Evolutionary conservation across 2,113 vertebrate genomes (phyloP).

Genomic region (Paramisgurnus dabryanus): DNA sequence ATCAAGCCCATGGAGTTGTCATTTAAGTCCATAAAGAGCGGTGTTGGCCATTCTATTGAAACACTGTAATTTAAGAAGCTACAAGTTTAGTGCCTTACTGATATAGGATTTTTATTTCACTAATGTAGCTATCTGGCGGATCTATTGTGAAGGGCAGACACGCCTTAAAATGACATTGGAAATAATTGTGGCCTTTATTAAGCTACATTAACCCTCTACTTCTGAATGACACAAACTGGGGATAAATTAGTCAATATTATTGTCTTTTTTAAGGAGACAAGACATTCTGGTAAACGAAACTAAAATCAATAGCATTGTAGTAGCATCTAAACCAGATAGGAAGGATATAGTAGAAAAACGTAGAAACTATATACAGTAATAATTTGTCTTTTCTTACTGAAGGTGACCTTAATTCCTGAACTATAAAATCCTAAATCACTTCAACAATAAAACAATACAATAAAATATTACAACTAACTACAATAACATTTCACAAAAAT

Average conservation of each 20-base stretch:
- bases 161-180: constrained; percentile 30
- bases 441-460: background rate
- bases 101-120: constrained; percentile 18
- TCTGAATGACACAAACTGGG: background rate
- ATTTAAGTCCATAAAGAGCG: background rate
- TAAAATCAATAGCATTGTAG: background rate
- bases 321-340: background rate
- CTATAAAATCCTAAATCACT: background rate
- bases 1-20: no score
- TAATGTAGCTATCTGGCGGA: background rate
- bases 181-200: background rate
- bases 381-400: background rate
- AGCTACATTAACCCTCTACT: background rate
- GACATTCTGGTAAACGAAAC: background rate
- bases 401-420: background rate
- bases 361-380: background rate
- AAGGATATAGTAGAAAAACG: background rate
- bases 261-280: background rate
- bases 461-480: background rate
- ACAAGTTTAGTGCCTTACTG: constrained; percentile 2
- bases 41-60: background rate
- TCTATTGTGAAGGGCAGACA: constrained; percentile 27
- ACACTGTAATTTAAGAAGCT: background rate
- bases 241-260: background rate
- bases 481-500: background rate